These are phyloP conservation scores for Pollicipes pollicipes DNA, from an alignment of 1,140 invertebrate species.

Conservation along the genomic window DNA sequence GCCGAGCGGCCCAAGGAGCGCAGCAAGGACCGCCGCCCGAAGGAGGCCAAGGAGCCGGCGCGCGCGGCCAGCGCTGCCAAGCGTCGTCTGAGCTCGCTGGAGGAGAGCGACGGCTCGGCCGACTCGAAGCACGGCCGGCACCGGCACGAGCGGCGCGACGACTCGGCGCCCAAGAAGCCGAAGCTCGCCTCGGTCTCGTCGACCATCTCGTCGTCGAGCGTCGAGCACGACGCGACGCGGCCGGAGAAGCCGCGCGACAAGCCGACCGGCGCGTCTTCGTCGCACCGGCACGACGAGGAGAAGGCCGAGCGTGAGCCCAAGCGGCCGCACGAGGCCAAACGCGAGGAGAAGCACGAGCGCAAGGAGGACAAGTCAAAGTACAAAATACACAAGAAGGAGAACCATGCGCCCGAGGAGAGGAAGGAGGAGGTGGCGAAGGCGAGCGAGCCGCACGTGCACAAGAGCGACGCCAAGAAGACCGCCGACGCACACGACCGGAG, in stretches of 20 bases:
- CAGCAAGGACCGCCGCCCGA: not conserved
- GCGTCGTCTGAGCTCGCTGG: constrained; percentile 1
- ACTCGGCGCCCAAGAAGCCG: not conserved
- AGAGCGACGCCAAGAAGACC: not conserved
- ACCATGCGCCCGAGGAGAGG: not conserved
- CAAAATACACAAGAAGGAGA: not conserved
- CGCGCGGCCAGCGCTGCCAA: not conserved
- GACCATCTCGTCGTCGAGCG: not conserved
- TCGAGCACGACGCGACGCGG: not conserved
- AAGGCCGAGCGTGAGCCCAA: not conserved
- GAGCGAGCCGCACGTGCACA: not conserved
- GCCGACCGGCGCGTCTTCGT: not conserved
- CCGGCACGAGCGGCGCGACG: not conserved
- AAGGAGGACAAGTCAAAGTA: not conserved
- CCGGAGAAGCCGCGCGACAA: not conserved
- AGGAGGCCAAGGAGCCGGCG: not conserved
- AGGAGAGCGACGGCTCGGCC: constrained; percentile 3
- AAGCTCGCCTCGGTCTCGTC: not conserved
- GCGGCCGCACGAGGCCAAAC: not conserved
- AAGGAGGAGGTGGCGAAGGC: not conserved
- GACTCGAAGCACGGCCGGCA: not conserved
- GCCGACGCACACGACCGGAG: not conserved
- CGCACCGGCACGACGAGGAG: not conserved
- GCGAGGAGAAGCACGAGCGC: not conserved
- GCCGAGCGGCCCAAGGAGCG: not conserved